Evolutionary conservation across 2,888 invertebrate species (phyloP).

Genomic region (Epinotia ramella): DNA sequence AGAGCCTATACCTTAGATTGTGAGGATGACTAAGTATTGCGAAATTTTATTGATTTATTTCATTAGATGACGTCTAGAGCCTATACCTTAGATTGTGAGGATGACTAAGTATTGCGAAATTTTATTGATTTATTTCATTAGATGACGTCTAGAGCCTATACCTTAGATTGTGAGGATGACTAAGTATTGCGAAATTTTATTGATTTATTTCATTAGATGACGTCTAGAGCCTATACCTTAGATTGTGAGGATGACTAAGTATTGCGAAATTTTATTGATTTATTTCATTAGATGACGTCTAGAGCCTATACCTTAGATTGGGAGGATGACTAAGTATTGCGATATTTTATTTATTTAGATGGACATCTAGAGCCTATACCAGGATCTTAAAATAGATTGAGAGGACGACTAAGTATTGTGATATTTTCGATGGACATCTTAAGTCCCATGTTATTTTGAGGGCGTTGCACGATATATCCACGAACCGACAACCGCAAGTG

Average conservation of each 20-base stretch:
- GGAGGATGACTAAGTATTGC: too few species aligned
- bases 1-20: neutral
- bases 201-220: too few species aligned
- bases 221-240: neutral
- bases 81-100: neutral
- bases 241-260: neutral
- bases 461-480: neutral
- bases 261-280: too few species aligned
- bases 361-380: neutral
- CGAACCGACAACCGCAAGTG: slow-evolving; percentile 2
- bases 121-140: too few species aligned
- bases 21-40: too few species aligned
- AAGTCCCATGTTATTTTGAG: neutral
- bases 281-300: too few species aligned
- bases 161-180: neutral
- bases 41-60: too few species aligned
- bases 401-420: neutral
- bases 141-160: neutral
- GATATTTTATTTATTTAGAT: neutral
- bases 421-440: neutral
- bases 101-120: too few species aligned
- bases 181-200: too few species aligned
- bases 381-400: neutral
- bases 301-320: neutral
- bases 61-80: neutral